Conservation (phyloP, 64 coral and sea anemone genomes). For the Pachyseris speciosa region DNA sequence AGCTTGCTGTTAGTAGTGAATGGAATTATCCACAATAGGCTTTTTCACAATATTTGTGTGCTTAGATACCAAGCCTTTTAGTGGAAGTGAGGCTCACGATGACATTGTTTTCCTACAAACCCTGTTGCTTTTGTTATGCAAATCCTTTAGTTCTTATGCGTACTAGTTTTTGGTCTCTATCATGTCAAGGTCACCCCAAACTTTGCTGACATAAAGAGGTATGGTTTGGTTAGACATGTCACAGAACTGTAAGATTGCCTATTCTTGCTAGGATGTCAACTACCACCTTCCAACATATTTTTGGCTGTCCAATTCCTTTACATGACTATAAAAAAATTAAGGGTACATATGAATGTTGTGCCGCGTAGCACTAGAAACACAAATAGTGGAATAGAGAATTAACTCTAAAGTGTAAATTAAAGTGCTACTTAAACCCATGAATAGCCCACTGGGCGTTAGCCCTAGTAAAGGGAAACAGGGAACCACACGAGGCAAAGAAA, state of each 20-base stretch:
- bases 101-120: not conserved
- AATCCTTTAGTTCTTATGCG: slow-evolving; percentile 6
- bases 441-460: no score
- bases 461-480: no score
- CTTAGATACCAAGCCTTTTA: not conserved
- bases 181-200: not conserved
- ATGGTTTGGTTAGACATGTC: not conserved
- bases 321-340: no score
- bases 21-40: not conserved
- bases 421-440: no score
- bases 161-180: not conserved
- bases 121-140: not conserved
- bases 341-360: no score
- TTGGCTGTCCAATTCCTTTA: not conserved
- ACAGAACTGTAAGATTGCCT: not conserved
- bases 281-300: not conserved
- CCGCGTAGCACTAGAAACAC: no score
- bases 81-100: not conserved
- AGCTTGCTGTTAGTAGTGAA: not conserved
- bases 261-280: not conserved
- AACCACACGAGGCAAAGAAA: no score
- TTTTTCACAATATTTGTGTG: not conserved
- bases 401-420: no score
- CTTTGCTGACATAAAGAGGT: not conserved
- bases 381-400: no score